Evolutionary conservation across 2,113 vertebrate species (phyloP), one percentile per base, ranked within the genome.

Genomic region (Microtus oregoni): DNA sequence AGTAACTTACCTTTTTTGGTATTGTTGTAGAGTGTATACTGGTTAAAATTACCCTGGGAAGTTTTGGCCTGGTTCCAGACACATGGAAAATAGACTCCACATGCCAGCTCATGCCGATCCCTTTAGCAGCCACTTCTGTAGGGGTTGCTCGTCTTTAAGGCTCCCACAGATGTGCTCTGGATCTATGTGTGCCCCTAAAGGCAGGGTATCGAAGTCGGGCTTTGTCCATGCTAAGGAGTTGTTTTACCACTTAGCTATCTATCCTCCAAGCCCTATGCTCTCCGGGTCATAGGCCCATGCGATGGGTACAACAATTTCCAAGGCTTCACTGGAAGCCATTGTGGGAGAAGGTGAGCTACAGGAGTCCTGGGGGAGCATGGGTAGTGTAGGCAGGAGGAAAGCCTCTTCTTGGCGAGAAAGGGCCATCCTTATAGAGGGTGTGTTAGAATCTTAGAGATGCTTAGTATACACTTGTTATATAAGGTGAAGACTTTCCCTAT

Each of bases 1-100:
- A 96, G 96, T 90, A 83, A 86, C 96, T 96, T 97, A 94, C 97
- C 97, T 97, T 98, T 98, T 97, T 97, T 97, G 97, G 97, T 97
- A 97, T 97, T 86, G 95, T 96, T 97, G 95, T 97, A 96, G 95
- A 96, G 93, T 89, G 95, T 89, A 95, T 96, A 95, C 95, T 96
- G 91, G 91, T 97, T 97, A 97, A 97, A 98, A 97, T 98, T 94
- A 97, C 95, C 65, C 95, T 67, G 72, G 92, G 94, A 95, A 70
- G 86, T 78, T 94, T 67, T 44, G 22, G 95, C 92, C 82, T 70
- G 77, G 67, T 93, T 97, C 96, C 96, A 97, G 96, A 94, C 94
- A 90, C 94, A 91, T 92, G 94, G 96, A 91, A 97, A 96, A 92
- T n/a, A 89, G 77, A 75, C 24, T 83, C 50, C 65, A 4, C 28